Evolutionary conservation across 2,113 vertebrate genomes (phyloP), one percentile per base, ranked within the genome.

Genomic region (Hippolais icterina): DNA sequence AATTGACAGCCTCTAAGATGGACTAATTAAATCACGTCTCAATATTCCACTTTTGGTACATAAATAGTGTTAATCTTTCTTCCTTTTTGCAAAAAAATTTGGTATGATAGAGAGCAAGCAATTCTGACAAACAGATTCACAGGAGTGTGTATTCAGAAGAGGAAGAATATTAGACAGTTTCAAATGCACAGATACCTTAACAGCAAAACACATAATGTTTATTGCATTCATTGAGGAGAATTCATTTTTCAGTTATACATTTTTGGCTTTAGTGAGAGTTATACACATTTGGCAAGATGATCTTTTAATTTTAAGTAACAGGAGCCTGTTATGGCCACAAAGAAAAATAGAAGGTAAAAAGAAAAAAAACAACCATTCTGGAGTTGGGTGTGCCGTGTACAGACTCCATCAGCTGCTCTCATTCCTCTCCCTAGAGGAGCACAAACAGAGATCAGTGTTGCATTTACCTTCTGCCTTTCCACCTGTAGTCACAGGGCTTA

Each of bases 251-350:
- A 56, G 11, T 59, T 42, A 18, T 1, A 9, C 2, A 6, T 33
- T 19, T 44, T 52, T 57, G 8, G 19, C 8, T 81, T 87, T 39
- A 52, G 10, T 8, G 10, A 79, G 11, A 46, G 1, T 44, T 13
- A 10, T 3, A 27, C 8, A 4, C 19, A 41, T 70, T 74, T 70
- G 13, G 15, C 16, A 81, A 12, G 0, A 27, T 0, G 0, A 69
- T 13, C 5, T 60, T 93, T 47, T 39, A n/a, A 39, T 72, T 80
- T 19, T 35, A 39, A 63, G 21, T 35, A 68, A 65, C 12, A 69
- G 7, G 9, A 60, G 33, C 16, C 14, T 53, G 25, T 35, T 44
- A 14, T 4, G 56, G 44, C 5, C 22, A 42, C 24, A 52, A 53
- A 52, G 15, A 49, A 50, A 68, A 50, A 5, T 0, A 42, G 8